These are phyloP conservation scores for Chloromyia formosa DNA, from an alignment of 2,888 invertebrate species.

Conservation along the genomic window DNA sequence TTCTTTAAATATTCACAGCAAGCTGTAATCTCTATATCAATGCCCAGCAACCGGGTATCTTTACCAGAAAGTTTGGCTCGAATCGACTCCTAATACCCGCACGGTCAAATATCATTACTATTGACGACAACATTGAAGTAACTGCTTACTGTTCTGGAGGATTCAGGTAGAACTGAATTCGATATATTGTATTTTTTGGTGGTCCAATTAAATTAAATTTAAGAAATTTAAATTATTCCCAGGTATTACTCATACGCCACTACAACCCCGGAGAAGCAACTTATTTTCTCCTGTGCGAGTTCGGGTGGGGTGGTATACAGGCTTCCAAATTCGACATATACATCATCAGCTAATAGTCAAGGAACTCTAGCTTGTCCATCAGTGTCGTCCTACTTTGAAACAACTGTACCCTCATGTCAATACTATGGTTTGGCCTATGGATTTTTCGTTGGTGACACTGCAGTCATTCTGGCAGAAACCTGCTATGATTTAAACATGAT, in stretches of 20 bases:
- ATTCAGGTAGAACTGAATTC: not conserved
- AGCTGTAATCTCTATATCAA: not conserved
- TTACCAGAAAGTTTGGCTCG: slow-evolving; percentile 8
- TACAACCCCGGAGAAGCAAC: not conserved
- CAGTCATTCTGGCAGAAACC: slow-evolving; percentile 5
- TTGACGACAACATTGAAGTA: not conserved
- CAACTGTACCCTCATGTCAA: not conserved
- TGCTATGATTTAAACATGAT: slow-evolving; percentile 25
- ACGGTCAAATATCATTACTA: too few species aligned
- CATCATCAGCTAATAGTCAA: not conserved
- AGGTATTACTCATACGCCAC: not conserved
- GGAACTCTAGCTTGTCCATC: not conserved
- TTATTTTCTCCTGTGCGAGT: not conserved
- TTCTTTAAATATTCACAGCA: not conserved
- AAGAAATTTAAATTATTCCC: not conserved
- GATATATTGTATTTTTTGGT: not conserved
- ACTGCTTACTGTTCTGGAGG: slow-evolving; percentile 2
- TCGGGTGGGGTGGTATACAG: not conserved
- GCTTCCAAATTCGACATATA: not conserved
- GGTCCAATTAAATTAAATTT: not conserved
- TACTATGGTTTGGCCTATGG: slow-evolving; percentile 31
- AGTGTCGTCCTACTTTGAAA: not conserved
- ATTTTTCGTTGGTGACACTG: not conserved
- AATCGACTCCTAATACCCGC: not conserved
- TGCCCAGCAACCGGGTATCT: not conserved